Base-by-base conservation (phyloP, 2,888 invertebrate species). In the Aporophyla nigra region DNA sequence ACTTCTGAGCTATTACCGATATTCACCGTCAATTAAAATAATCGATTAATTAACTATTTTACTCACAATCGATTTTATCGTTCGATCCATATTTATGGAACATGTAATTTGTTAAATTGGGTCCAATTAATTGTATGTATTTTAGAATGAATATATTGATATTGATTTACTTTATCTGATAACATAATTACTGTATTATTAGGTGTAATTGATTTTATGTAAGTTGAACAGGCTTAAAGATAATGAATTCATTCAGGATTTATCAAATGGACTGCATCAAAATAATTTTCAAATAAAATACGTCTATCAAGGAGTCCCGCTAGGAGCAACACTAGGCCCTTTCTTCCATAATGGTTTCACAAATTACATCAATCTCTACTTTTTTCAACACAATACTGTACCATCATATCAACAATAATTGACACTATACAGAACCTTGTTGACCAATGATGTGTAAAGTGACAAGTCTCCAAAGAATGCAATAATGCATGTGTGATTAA, bases 21-120 rank as follows among this genome's bases (percentile, higher is more conserved):
- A 87, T 87, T 79, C 65, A 80, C 71, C 75, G 70, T 76, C 85
- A 82, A 86, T 86, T 83, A 83, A 86, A 83, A 83, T 86, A 80
- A 86, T 86, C 74, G 83, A 83, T 80, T 85, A 78, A 87, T 84
- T 81, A 80, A 78, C 74, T 78, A 78, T 80, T 80, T 86, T 80
- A 87, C 77, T 80, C 73, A 79, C 78, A 77, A 76, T 78, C 74
- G 74, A 83, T 74, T 80, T 83, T 83, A 79, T 76, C 63, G 61
- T 65, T 66, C 75, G 74, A 81, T 77, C 63, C 69, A 80, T 84
- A 87, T 82, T 87, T 87, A 86, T 80, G 69, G 78, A 80, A 82
- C 76, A 65, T 71, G 58, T 80, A 81, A 87, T 87, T 84, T 80
- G 80, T 63, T 76, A 87, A 82, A 86, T 84, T 80, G 67, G 61